Evolutionary conservation across 2,888 invertebrate species (phyloP).

Genomic region (Lacanobia wlatinum): DNA sequence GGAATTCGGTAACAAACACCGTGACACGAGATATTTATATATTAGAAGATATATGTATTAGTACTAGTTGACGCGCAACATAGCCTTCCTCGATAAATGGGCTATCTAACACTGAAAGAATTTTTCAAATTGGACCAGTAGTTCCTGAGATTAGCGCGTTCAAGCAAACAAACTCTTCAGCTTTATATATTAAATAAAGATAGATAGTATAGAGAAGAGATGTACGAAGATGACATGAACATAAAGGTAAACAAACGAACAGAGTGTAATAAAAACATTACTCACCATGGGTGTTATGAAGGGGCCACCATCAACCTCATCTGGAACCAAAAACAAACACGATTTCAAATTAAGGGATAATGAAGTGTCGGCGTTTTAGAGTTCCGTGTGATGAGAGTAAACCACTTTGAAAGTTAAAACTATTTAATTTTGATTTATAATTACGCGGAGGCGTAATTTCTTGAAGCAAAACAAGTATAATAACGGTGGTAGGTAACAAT

Average conservation of each 20-base stretch:
- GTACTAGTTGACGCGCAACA: no score
- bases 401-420: not conserved
- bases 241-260: constrained; percentile 31
- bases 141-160: no score
- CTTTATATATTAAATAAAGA: no score
- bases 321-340: constrained; percentile 69
- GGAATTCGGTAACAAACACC: no score
- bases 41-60: no score
- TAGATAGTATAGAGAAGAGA: no score
- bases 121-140: no score
- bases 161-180: no score
- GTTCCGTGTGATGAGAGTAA: constrained; percentile 24
- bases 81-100: no score
- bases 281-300: constrained; percentile 57
- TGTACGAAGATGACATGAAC: constrained; percentile 2
- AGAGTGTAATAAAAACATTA: constrained; percentile 42
- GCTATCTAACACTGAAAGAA: no score
- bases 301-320: constrained; percentile 48
- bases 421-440: not conserved
- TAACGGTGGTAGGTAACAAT: no score
- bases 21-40: no score
- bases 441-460: not conserved
- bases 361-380: constrained; percentile 47
- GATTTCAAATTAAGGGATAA: constrained; percentile 55
- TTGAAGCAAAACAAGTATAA: not conserved